Evolutionary conservation across 2,797 vertebrate species (phyloP), one percentile per base, ranked within the genome.

Genomic region (Todus mexicanus): DNA sequence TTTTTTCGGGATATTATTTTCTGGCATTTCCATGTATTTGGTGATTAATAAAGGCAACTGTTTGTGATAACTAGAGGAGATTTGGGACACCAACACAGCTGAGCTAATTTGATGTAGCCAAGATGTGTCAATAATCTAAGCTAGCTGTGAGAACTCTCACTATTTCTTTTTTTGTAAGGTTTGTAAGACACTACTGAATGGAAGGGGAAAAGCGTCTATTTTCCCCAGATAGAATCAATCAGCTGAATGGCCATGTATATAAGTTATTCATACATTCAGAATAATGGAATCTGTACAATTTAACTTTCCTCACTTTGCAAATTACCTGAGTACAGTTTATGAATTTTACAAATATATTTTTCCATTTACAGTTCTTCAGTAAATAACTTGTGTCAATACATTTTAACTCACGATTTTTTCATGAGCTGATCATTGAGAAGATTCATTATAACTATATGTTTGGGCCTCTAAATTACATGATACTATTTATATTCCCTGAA

Each of bases 401-500:
- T 81, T 89, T 92, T 61, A 87, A 47, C 54, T 94, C 47, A 61
- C 33, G 23, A 47, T 71, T 86, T 1, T 11, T 71, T 86, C 53
- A 89, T 72, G 21, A 87, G n/a, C 9, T 48, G 63, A 75, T 91
- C 59, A 66, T 51, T 66, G 66, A 91, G 29, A 92, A 83, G 78
- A 87, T 86, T 81, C 25, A 66, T 81, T 91, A 84, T 85, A 85
- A 54, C 5, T 45, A 29, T 31, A 78, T 47, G 65, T 89, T 84
- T 94, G 89, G 6, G 89, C 33, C 63, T 89, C 31, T 73, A 87
- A 78, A 89, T 91, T 95, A 70, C 33, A 65, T 71, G 29, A 1
- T 25, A 76, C 88, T 92, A 79, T 84, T 90, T 86, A 69, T 66
- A 21, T 79, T 91, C 31, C n/a, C 18, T 40, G 43, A 79, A 74